phyloP scores from a whole-genome alignment of 2,888 invertebrate genomes.

The Dicyrtoma fusca region DNA sequence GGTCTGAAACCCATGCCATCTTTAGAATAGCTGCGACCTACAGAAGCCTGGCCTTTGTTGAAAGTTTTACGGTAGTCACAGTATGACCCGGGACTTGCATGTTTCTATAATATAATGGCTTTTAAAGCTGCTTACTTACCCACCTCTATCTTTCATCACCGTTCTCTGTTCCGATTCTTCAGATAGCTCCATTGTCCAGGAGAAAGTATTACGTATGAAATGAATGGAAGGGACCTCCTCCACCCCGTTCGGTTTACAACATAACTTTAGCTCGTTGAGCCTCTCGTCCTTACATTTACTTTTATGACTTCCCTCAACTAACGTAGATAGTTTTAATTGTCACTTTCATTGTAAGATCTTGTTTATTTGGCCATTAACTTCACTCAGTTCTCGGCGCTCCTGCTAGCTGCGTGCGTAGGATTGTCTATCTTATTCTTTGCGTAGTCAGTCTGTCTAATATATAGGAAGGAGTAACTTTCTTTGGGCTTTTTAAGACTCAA shows the following conservation, averaged over 20 bases:
- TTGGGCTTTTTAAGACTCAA: neutral
- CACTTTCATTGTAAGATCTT: constrained; percentile 30
- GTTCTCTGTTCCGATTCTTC: no score
- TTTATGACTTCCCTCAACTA: constrained; percentile 16
- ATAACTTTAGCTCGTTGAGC: constrained; percentile 27
- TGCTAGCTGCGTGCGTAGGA: neutral
- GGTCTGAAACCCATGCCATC: no score
- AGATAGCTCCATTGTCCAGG: neutral
- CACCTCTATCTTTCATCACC: no score
- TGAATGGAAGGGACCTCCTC: constrained; percentile 2
- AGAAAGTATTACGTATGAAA: neutral
- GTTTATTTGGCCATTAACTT: constrained; percentile 30
- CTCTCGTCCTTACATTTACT: constrained; percentile 13
- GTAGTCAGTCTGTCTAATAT: neutral
- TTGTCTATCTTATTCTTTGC: neutral
- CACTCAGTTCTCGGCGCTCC: no score
- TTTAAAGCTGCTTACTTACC: no score
- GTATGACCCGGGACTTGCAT: no score
- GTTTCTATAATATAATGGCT: no score
- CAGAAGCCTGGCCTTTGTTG: no score
- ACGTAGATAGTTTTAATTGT: constrained; percentile 28
- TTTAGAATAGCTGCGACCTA: no score
- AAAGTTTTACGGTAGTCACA: no score
- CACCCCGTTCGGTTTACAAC: constrained; percentile 8
- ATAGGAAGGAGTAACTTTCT: neutral